Conservation (phyloP, 2,113 vertebrate species). For the Apodemus sylvaticus region DNA sequence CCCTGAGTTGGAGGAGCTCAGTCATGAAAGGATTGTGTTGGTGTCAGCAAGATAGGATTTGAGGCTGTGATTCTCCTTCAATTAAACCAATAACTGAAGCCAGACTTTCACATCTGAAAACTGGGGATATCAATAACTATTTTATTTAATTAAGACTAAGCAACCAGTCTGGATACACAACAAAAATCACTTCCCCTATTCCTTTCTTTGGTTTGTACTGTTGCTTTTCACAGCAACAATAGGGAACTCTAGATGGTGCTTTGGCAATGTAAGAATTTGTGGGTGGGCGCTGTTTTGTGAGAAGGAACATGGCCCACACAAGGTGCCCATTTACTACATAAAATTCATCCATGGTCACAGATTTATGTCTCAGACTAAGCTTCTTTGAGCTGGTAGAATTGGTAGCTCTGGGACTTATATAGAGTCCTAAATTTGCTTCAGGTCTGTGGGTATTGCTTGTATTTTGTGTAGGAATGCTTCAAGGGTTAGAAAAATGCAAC, state of each 20-base stretch:
- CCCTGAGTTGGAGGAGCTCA: background rate
- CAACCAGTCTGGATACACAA: background rate
- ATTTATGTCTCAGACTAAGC: background rate
- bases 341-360: background rate
- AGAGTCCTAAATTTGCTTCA: background rate
- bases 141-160: background rate
- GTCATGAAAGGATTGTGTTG: background rate
- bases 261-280: slow-evolving; percentile 2
- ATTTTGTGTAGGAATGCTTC: background rate
- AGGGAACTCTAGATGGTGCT: slow-evolving; percentile 59
- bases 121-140: background rate
- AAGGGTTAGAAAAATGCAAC: background rate
- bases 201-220: background rate
- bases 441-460: background rate
- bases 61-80: background rate
- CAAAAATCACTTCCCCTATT: background rate
- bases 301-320: background rate
- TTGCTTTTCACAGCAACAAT: background rate
- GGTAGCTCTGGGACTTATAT: background rate
- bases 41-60: background rate
- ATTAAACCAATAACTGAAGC: background rate
- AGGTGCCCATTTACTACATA: background rate
- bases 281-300: background rate
- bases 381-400: background rate
- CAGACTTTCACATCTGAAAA: slow-evolving; percentile 19